phyloP scores from a whole-genome alignment of 1,140 invertebrate species.

The Mesaphorura yosii region DNA sequence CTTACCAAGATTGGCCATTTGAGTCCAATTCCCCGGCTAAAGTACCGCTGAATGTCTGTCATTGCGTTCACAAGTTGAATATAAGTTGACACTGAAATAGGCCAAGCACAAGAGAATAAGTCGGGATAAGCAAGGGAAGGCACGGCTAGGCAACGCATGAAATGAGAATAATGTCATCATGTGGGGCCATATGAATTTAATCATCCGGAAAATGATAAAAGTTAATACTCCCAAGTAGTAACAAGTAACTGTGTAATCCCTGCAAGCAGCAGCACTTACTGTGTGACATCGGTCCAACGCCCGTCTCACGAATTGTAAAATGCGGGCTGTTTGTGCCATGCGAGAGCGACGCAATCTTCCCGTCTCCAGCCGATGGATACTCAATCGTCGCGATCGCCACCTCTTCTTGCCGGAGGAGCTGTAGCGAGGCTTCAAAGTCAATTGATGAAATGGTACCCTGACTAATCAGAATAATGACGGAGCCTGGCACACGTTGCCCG shows the following conservation, averaged over 20 bases:
- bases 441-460: slow-evolving; percentile 24
- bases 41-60: slow-evolving; percentile 28
- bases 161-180: too few species aligned
- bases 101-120: too few species aligned
- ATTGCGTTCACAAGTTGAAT: slow-evolving; percentile 30
- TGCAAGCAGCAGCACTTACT: too few species aligned
- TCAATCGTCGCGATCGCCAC: slow-evolving; percentile 29
- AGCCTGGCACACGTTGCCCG: slow-evolving; percentile 24
- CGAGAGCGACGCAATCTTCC: slow-evolving; percentile 24
- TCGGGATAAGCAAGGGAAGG: neutral
- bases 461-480: slow-evolving; percentile 29
- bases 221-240: too few species aligned
- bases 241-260: too few species aligned
- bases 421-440: slow-evolving; percentile 24
- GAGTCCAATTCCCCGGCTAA: slow-evolving; percentile 19
- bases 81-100: slow-evolving; percentile 31
- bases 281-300: slow-evolving; percentile 26
- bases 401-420: slow-evolving; percentile 23
- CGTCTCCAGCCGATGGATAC: slow-evolving; percentile 27
- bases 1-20: slow-evolving; percentile 27
- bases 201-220: too few species aligned
- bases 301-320: slow-evolving; percentile 26
- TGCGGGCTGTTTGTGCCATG: slow-evolving; percentile 25
- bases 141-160: too few species aligned
- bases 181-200: too few species aligned